These are phyloP conservation scores for Chesias legatella DNA, from an alignment of 2,888 invertebrate species.

Conservation along the genomic window DNA sequence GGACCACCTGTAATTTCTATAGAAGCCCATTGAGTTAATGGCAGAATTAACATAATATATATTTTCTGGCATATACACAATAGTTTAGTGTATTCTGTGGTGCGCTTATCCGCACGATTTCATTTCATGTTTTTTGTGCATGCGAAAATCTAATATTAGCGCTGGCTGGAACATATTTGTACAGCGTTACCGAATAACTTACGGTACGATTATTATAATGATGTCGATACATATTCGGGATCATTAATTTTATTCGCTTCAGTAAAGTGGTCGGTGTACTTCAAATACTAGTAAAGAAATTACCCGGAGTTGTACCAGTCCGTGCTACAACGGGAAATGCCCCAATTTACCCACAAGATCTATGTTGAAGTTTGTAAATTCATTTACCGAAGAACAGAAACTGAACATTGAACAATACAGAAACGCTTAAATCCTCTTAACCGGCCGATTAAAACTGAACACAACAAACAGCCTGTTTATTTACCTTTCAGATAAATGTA, in stretches of 20 bases:
- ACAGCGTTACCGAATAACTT: not conserved
- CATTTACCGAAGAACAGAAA: conserved; percentile 49
- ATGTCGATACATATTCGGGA: no score
- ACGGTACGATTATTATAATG: no score
- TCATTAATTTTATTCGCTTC: no score
- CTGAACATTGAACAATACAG: conserved; percentile 28
- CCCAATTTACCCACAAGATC: conserved; percentile 39
- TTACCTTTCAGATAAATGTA: no score
- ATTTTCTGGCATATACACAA: conserved; percentile 38
- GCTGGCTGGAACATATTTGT: conserved; percentile 3
- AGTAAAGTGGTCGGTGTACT: not conserved
- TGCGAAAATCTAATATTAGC: conserved; percentile 30
- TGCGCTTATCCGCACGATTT: conserved; percentile 40
- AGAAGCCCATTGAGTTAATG: conserved; percentile 57
- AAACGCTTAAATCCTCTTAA: conserved; percentile 24
- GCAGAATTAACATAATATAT: conserved; percentile 59
- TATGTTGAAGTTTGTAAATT: conserved; percentile 49
- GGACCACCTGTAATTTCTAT: conserved; percentile 53
- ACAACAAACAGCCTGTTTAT: no score
- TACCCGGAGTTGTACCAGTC: conserved; percentile 20
- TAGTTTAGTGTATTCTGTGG: conserved; percentile 5
- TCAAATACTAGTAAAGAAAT: conserved; percentile 27
- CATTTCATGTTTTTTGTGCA: conserved; percentile 33
- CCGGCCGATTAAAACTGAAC: no score
- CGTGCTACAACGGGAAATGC: conserved; percentile 35